Evolutionary conservation across 2,797 vertebrate species (phyloP).

Genomic region (Aeoliscus strigatus): DNA sequence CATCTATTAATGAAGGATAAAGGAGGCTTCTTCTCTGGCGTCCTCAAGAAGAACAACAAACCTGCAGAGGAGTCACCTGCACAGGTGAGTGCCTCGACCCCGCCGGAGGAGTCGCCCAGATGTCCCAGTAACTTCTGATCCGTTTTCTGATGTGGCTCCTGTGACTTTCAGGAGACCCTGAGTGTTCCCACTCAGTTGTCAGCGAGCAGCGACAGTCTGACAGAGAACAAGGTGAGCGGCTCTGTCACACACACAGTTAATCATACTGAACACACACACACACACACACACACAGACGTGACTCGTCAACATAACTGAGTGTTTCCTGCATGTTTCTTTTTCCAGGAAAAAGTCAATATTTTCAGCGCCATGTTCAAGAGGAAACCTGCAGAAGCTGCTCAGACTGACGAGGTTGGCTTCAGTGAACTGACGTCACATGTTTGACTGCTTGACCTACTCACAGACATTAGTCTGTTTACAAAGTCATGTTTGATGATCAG

Average conservation of each 20-base stretch:
- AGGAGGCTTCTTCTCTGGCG: constrained; percentile 32
- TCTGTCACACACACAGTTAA: no score
- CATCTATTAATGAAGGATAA: no score
- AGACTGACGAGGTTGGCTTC: constrained; percentile 32
- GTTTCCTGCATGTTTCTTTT: constrained; percentile 2
- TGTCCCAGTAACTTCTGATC: no score
- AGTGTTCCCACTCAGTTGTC: constrained; percentile 31
- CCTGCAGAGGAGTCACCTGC: constrained; percentile 23
- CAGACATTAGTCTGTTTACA: no score
- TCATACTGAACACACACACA: no score
- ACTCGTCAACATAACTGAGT: background rate
- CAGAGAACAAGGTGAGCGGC: constrained; percentile 48
- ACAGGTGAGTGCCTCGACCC: no score
- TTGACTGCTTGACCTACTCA: no score
- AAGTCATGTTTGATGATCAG: no score
- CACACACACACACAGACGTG: background rate
- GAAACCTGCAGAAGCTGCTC: constrained; percentile 33
- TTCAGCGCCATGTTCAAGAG: constrained; percentile 59
- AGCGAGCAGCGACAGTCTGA: constrained; percentile 53
- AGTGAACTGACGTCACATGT: no score
- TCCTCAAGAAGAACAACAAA: constrained; percentile 43
- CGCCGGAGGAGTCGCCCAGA: no score
- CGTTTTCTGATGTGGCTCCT: no score
- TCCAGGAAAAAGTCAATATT: constrained; percentile 49
- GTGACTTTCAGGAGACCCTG: constrained; percentile 45